Conservation (phyloP, 2,113 vertebrate genomes). For the Irena cyanogastra region DNA sequence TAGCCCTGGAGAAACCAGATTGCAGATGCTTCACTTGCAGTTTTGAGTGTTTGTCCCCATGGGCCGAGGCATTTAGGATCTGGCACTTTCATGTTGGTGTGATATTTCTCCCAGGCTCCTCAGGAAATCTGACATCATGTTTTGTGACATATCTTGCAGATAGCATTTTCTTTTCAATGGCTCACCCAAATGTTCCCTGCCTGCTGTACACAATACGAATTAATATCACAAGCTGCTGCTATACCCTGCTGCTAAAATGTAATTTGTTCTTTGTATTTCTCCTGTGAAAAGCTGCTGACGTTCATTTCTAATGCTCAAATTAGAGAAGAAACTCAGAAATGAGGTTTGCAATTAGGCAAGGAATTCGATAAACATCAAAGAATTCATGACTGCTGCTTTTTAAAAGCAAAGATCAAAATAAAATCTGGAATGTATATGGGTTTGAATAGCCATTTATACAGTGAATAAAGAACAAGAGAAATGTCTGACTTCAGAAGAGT, state of each 20-base stretch:
- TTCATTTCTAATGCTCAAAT: neutral
- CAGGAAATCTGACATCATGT: neutral
- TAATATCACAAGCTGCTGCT: neutral
- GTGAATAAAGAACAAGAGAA: neutral
- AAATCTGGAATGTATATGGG: neutral
- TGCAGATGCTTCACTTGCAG: neutral
- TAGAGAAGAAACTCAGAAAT: neutral
- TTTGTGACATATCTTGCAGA: conserved; percentile 12
- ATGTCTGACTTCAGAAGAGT: neutral
- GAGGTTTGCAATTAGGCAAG: neutral
- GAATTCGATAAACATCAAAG: neutral
- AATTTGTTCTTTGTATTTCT: conserved; percentile 4
- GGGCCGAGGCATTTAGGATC: neutral
- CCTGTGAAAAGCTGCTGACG: neutral
- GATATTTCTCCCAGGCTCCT: conserved; percentile 16
- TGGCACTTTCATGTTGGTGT: neutral
- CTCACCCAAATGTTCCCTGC: neutral
- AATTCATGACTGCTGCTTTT: neutral
- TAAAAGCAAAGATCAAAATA: neutral
- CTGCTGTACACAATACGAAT: neutral
- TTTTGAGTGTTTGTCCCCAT: neutral
- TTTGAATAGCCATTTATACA: neutral
- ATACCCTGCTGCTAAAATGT: neutral
- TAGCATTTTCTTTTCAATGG: neutral
- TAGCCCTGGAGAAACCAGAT: neutral